Evolutionary conservation across 2,797 vertebrate species (phyloP).

Genomic region (Acipenser ruthenus): DNA sequence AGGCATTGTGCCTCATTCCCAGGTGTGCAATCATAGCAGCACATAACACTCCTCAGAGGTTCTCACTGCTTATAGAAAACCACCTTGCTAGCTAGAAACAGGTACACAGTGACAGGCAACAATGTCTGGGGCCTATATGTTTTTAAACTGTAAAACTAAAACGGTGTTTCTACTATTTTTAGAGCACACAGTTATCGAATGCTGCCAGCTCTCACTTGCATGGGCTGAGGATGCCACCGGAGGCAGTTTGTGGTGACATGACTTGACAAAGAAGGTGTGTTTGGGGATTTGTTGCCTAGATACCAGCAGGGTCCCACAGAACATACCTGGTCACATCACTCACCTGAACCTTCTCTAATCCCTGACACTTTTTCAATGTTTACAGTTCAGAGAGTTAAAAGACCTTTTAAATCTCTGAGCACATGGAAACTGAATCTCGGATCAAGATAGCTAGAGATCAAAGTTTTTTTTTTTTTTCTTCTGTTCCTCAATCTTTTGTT

Average conservation of each 20-base stretch:
- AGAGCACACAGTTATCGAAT: too few species aligned
- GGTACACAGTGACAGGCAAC: too few species aligned
- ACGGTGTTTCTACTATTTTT: too few species aligned
- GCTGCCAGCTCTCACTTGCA: too few species aligned
- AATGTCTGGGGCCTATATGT: too few species aligned
- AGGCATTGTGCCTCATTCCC: not conserved
- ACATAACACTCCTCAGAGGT: too few species aligned
- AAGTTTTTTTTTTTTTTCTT: not conserved
- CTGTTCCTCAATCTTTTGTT: not conserved
- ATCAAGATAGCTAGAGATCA: conserved; percentile 33
- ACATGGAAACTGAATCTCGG: conserved; percentile 37
- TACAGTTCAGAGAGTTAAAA: conserved; percentile 29
- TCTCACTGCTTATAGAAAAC: too few species aligned
- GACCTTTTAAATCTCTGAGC: conserved; percentile 33
- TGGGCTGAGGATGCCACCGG: too few species aligned
- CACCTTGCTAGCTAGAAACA: too few species aligned
- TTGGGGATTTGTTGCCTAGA: conserved; percentile 19
- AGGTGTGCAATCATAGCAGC: too few species aligned
- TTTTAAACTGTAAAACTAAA: too few species aligned
- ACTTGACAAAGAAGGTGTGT: not conserved
- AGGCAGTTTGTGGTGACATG: not conserved
- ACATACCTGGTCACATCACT: conserved; percentile 25
- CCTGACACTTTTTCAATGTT: conserved; percentile 35
- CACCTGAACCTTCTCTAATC: conserved; percentile 38
- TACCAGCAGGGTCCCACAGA: conserved; percentile 17